Conservation (phyloP, 2,797 vertebrate genomes). For the Coreius guichenoti region DNA sequence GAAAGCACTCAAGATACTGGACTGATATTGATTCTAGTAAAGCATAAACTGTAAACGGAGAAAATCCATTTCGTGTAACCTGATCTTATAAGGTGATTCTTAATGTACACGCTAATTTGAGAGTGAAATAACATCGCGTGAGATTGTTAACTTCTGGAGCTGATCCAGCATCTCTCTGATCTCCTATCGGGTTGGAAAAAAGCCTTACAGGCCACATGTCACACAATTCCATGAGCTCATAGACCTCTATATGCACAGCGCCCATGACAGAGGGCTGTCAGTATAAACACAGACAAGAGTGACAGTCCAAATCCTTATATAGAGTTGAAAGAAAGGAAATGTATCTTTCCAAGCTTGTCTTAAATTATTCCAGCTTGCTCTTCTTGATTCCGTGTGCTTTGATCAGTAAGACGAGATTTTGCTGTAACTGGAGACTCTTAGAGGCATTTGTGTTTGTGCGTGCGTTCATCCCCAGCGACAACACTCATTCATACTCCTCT, state of each 20-base stretch:
- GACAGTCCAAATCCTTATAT: not conserved
- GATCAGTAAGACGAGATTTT: slow-evolving; percentile 30
- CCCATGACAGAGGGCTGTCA: not conserved
- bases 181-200: slow-evolving; percentile 55
- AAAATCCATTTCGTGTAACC: slow-evolving; percentile 17
- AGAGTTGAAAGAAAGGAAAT: not conserved
- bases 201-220: slow-evolving; percentile 70
- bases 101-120: slow-evolving; percentile 30
- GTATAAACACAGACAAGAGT: not conserved
- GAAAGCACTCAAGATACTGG: slow-evolving; percentile 20
- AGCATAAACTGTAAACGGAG: not conserved
- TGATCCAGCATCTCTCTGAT: slow-evolving; percentile 52
- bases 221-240: slow-evolving; percentile 65
- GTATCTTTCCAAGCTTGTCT: not conserved
- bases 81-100: slow-evolving; percentile 7
- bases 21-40: slow-evolving; percentile 33
- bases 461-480: not conserved
- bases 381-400: not conserved
- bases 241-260: not conserved
- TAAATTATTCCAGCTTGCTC: not conserved
- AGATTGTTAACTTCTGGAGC: slow-evolving; percentile 48
- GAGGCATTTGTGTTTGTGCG: slow-evolving; percentile 8
- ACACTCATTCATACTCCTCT: slow-evolving; percentile 26
- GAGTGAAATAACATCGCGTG: slow-evolving; percentile 9
- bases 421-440: slow-evolving; percentile 10